Conservation (phyloP, 2,888 invertebrate genomes). For the Netelia virgata region DNA sequence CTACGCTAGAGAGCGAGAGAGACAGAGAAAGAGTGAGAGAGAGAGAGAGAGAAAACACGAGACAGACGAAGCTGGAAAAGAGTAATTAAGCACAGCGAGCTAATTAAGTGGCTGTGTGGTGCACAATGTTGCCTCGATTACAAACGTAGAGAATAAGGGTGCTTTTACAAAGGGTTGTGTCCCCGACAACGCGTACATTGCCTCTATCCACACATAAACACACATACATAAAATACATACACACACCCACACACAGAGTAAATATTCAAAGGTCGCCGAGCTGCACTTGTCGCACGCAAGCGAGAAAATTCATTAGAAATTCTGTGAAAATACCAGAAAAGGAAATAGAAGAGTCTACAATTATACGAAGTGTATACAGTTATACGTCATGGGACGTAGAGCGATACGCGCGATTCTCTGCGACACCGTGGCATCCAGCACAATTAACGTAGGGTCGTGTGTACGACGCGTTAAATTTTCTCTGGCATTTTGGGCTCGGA, state of each 20-base stretch:
- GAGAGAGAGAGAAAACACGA: slow-evolving; percentile 14
- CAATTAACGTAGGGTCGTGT: slow-evolving; percentile 1
- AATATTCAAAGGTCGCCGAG: slow-evolving; percentile 17
- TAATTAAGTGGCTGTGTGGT: slow-evolving; percentile 59
- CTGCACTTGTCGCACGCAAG: slow-evolving; percentile 40
- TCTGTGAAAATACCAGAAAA: slow-evolving; percentile 21
- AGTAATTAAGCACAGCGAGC: slow-evolving; percentile 55
- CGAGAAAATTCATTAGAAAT: slow-evolving; percentile 57
- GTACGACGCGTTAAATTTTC: slow-evolving; percentile 60
- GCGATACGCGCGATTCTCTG: slow-evolving; percentile 25
- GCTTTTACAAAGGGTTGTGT: slow-evolving; percentile 31
- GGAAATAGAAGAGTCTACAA: neutral
- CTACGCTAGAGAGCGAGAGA: neutral
- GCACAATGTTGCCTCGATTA: slow-evolving; percentile 54
- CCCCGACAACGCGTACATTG: slow-evolving; percentile 19
- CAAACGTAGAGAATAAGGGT: slow-evolving; percentile 47
- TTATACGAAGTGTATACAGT: neutral
- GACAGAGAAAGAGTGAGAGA: neutral
- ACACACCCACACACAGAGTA: neutral
- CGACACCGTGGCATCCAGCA: slow-evolving; percentile 13
- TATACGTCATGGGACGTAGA: slow-evolving; percentile 2
- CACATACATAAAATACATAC: neutral
- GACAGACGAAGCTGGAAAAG: slow-evolving; percentile 20
- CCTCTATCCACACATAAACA: neutral
- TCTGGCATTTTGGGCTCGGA: slow-evolving; percentile 47